A percentile compares a stretch with the other conserved stretches of the same genome.
Conservation (phyloP, 2,888 invertebrate genomes). For the Drosophila paucipuncta region DNA sequence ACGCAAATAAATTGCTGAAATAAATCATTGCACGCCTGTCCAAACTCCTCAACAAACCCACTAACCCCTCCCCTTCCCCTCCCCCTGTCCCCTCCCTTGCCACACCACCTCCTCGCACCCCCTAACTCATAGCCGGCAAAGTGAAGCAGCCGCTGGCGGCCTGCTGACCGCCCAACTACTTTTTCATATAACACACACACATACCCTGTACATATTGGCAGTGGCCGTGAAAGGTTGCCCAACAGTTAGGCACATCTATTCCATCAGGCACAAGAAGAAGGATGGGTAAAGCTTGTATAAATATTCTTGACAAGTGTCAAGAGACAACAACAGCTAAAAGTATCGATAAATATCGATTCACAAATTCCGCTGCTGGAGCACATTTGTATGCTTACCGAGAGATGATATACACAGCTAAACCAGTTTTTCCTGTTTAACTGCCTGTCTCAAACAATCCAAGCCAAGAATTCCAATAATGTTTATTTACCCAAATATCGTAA, state of each 20-base stretch:
- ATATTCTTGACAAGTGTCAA: neutral
- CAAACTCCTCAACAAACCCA: constrained; percentile 13
- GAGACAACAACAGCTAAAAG: neutral
- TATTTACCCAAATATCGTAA: neutral
- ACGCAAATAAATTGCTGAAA: constrained; percentile 80
- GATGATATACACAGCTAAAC: neutral
- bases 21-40: constrained; percentile 77
- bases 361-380: neutral
- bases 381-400: neutral
- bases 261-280: neutral
- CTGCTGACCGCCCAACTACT: constrained; percentile 66
- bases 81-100: neutral
- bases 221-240: neutral
- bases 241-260: neutral
- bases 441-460: neutral
- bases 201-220: constrained; percentile 8
- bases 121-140: neutral
- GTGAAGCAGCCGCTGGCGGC: constrained; percentile 47
- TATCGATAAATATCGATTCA: neutral
- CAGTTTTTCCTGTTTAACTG: neutral
- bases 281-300: neutral
- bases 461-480: neutral
- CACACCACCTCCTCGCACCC: neutral
- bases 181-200: neutral
- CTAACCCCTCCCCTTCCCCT: neutral